A percentile compares a stretch with the other conserved stretches of the same genome.
These are phyloP conservation scores for Sebastes nivosus DNA, from an alignment of 2,797 vertebrate genomes.

Conservation along the genomic window DNA sequence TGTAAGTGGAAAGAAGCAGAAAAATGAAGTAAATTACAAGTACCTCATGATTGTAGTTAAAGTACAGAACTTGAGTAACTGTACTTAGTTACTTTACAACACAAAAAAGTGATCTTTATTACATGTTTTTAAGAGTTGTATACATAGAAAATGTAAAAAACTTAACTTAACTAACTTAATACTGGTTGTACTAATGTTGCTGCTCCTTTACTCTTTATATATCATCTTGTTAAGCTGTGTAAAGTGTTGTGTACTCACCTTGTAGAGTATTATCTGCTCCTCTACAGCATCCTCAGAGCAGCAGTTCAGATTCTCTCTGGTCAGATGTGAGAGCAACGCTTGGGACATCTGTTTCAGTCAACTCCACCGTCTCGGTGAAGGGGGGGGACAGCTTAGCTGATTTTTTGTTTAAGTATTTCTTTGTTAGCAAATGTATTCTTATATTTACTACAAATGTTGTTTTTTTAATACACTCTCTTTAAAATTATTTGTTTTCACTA, in stretches of 20 bases:
- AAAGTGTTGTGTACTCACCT: slow-evolving; percentile 34
- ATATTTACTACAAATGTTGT: accelerated
- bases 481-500: accelerated
- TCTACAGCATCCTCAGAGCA: slow-evolving; percentile 48
- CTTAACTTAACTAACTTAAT: too few species aligned
- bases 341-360: slow-evolving; percentile 71
- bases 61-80: not conserved
- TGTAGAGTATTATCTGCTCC: not conserved
- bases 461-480: accelerated
- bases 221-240: not conserved
- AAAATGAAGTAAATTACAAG: not conserved
- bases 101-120: not conserved
- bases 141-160: too few species aligned
- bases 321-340: slow-evolving; percentile 43
- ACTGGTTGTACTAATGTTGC: accelerated
- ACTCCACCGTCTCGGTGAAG: slow-evolving; percentile 35
- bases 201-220: not conserved
- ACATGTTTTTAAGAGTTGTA: not conserved
- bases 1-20: not conserved
- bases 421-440: accelerated
- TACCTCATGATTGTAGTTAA: not conserved
- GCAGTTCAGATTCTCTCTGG: slow-evolving; percentile 53
- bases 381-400: not conserved
- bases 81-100: not conserved
- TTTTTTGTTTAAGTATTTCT: not conserved